Evolutionary conservation across 2,797 vertebrate genomes (phyloP).

Genomic region (Arrhamphus sclerolepis): DNA sequence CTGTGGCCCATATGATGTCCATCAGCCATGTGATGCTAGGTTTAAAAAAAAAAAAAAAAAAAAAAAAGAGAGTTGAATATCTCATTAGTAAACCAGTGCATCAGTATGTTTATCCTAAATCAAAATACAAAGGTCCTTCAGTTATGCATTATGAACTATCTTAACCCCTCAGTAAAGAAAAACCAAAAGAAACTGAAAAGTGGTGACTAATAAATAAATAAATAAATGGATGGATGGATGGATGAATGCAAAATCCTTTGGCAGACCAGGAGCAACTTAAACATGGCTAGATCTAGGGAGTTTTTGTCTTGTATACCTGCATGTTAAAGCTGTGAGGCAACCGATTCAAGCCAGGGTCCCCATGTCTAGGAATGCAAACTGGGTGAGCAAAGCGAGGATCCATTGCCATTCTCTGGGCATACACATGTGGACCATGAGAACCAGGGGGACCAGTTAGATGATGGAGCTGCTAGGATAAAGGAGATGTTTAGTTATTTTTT

Average conservation of each 20-base stretch:
- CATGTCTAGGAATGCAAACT: slow-evolving; percentile 83
- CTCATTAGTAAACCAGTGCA: background rate
- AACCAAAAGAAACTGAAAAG: too few relatives aligned
- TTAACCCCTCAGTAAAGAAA: too few relatives aligned
- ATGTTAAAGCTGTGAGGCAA: slow-evolving; percentile 82
- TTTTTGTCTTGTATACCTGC: slow-evolving; percentile 81
- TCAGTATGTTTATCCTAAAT: background rate
- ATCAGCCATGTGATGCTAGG: slow-evolving; percentile 82
- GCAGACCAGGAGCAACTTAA: too few relatives aligned
- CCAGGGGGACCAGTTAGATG: slow-evolving; percentile 74
- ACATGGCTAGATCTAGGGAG: background rate
- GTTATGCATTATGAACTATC: background rate
- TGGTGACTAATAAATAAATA: too few relatives aligned
- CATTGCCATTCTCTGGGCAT: slow-evolving; percentile 82
- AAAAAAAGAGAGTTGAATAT: too few relatives aligned
- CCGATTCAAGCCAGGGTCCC: slow-evolving; percentile 81
- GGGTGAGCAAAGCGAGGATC: slow-evolving; percentile 83
- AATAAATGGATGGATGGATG: too few relatives aligned
- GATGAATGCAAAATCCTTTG: too few relatives aligned
- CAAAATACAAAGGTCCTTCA: background rate
- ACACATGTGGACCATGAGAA: slow-evolving; percentile 80
- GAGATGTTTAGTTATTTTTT: background rate
- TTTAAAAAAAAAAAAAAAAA: background rate
- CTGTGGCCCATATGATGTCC: slow-evolving; percentile 82
- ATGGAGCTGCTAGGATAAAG: slow-evolving; percentile 58